Evolutionary conservation across 2,888 invertebrate species (phyloP), one percentile per base, ranked within the genome.

Genomic region (Ochropleura plecta): DNA sequence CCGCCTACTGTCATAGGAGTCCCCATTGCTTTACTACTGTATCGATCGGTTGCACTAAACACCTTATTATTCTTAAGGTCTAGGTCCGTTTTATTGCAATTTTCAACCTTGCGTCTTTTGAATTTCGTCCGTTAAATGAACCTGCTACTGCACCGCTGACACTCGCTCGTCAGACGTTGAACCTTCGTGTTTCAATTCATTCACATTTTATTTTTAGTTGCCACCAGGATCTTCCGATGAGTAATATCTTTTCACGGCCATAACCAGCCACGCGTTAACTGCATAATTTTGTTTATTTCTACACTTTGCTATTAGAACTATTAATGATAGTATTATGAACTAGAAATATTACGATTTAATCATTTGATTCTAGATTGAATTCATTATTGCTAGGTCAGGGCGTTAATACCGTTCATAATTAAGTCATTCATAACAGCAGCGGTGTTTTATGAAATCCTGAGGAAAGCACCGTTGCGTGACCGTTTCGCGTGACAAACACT

Each of bases 11-110:
- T 91, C 92, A 91, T 92, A 91, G 88, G 88, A 91, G 91, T 91
- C 92, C 93, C 92, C 93, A 91, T 91, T 88, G 93, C 91, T 91
- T 91, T 89, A 86, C 92, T 92, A 90, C 91, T 92, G 90, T 95
- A 96, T 96, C 92, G 96, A 96, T 96, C 96, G 92, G 86, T 83
- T 95, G 94, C 95, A 95, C 91, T 91, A 89, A 91, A 90, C 90
- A 91, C 89, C 87, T 90, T 73, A 63, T 78, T 88, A 89, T 89
- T 88, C 84, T 87, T 79, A 83, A 90, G 82, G 86, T 88, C 88
- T 88, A 87, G 77, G 82, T 84, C 83, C 79, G 69, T 64, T 76
- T 80, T 78, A 80, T 86, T 75, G 68, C 76, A 49, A 78, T 77
- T 74, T 79, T 76, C 57, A 82, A 78, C 73, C 83, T 83, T 78